phyloP scores from a whole-genome alignment of 2,888 invertebrate genomes.

The Cerastoderma edule region DNA sequence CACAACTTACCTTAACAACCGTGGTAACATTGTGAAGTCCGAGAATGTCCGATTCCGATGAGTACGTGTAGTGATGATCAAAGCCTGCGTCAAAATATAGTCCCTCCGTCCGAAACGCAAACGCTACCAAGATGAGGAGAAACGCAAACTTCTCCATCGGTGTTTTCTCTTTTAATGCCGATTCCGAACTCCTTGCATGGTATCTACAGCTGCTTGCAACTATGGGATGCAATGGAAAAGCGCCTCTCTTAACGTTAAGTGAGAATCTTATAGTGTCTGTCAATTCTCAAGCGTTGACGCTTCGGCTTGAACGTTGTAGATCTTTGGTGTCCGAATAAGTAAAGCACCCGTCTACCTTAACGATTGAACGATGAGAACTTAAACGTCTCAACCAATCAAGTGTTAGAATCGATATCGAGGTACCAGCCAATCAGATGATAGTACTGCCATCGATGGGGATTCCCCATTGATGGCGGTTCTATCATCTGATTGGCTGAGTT shows the following conservation, averaged over 20 bases:
- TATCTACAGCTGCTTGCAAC: not conserved
- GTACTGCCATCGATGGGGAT: too few species aligned
- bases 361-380: too few species aligned
- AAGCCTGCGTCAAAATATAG: constrained; percentile 61
- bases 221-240: too few species aligned
- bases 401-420: too few species aligned
- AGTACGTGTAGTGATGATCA: constrained; percentile 67
- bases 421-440: too few species aligned
- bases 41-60: constrained; percentile 60
- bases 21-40: constrained; percentile 66
- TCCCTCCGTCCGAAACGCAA: constrained; percentile 11
- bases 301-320: too few species aligned
- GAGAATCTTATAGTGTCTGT: too few species aligned
- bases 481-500: constrained; percentile 12
- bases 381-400: too few species aligned
- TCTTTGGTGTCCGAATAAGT: too few species aligned
- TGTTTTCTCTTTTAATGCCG: not conserved
- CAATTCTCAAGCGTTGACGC: too few species aligned
- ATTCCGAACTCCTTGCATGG: not conserved
- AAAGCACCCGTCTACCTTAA: too few species aligned
- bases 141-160: not conserved
- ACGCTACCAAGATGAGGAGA: not conserved
- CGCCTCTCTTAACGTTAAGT: too few species aligned
- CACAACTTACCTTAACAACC: constrained; percentile 64
- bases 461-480: not conserved